Evolutionary conservation across 1,140 invertebrate genomes (phyloP).

Genomic region (Rhagoletis zephyria): DNA sequence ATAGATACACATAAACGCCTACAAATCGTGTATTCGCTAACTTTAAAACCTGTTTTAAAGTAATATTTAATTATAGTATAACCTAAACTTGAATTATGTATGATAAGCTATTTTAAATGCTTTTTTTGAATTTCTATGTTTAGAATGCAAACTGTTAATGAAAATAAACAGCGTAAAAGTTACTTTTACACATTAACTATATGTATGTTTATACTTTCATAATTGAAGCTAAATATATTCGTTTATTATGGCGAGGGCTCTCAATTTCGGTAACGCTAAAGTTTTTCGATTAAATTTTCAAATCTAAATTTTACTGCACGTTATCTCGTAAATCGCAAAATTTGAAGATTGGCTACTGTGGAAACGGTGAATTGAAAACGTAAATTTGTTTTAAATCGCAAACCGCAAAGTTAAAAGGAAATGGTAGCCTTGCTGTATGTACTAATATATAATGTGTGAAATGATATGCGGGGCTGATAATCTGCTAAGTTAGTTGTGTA

Average conservation of each 20-base stretch:
- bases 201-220: too few relatives aligned
- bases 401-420: too few relatives aligned
- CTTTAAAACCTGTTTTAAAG: neutral
- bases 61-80: neutral
- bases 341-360: too few relatives aligned
- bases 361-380: too few relatives aligned
- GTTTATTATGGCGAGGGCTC: too few relatives aligned
- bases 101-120: slow-evolving; percentile 4
- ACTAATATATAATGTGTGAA: neutral
- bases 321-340: too few relatives aligned
- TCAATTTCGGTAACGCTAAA: too few relatives aligned
- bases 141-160: neutral
- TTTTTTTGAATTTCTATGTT: slow-evolving; percentile 3
- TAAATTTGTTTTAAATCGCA: too few relatives aligned
- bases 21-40: neutral
- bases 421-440: neutral
- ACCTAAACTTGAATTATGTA: slow-evolving; percentile 19
- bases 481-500: neutral
- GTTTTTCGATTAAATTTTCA: too few relatives aligned
- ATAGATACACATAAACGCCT: neutral
- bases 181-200: neutral
- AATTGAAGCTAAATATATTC: too few relatives aligned
- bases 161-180: neutral
- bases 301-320: too few relatives aligned
- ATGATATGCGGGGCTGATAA: neutral